Evolutionary conservation across 1,140 invertebrate genomes (phyloP).

Genomic region (Formica selysi): DNA sequence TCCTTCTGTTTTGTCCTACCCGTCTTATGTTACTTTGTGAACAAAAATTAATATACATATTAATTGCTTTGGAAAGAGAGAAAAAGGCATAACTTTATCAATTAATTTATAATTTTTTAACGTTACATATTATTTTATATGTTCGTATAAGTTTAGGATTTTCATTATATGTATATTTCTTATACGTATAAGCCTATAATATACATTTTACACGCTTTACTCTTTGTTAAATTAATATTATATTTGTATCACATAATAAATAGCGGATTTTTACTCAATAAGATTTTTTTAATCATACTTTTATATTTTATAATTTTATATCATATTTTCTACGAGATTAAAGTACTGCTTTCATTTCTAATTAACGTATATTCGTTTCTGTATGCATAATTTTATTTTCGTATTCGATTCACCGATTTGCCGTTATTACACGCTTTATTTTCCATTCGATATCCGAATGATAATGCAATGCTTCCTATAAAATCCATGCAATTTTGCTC

Average conservation of each 20-base stretch:
- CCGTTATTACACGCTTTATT: neutral
- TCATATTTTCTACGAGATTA: too few species aligned
- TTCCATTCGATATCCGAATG: neutral
- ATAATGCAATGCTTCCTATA: neutral
- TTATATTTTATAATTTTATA: neutral
- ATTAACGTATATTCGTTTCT: neutral
- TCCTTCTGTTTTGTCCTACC: neutral
- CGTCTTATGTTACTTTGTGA: slow-evolving; percentile 3
- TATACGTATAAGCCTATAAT: too few species aligned
- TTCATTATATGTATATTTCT: neutral
- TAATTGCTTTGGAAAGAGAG: neutral
- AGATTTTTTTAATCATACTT: neutral
- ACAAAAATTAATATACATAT: neutral
- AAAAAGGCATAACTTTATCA: neutral
- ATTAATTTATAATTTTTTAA: slow-evolving; percentile 24
- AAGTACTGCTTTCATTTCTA: neutral
- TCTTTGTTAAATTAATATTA: neutral
- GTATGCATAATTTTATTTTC: slow-evolving; percentile 32
- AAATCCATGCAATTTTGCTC: neutral
- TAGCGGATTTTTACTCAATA: too few species aligned
- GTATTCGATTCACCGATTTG: neutral
- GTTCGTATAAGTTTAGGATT: neutral
- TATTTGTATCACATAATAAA: neutral
- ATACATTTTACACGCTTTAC: neutral
- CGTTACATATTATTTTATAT: neutral